Evolutionary conservation across 2,888 invertebrate species (phyloP), one percentile per base, ranked within the genome.

Genomic region (Diogma glabrata): DNA sequence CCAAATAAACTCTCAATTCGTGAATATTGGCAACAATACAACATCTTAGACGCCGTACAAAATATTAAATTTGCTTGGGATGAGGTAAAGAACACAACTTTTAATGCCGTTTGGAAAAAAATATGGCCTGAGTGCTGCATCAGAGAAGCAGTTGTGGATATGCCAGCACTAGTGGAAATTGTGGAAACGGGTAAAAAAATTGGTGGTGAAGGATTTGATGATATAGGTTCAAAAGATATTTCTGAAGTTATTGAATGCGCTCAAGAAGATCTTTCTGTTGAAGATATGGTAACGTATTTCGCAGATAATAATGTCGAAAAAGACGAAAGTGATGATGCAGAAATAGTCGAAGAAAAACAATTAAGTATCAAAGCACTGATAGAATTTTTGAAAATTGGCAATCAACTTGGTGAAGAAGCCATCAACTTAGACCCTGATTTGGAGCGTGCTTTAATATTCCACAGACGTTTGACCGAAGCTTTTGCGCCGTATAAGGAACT

Each of bases 201-300:
- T 49, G 47, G 54, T 47, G 56, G 58, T 47, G 56, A 59, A 54
- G 57, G 57, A 38, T 59, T 58, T 54, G 54, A 57, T 47, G 54
- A 53, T 53, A 54, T 58, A 30, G 43, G 50, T 38, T 51, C 54
- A 47, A 52, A 53, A 48, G 57, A 57, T 49, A 49, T 57, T 17
- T 53, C 46, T 16, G 50, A 51, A 51, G 36, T 57, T 22, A 43
- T 55, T 47, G 56, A 58, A 47, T 53, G 49, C 30, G 24, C 30
- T 23, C 26, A 51, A 51, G 56, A 56, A 45, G 19, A 51, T 46
- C 36, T 49, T n/a, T 26, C 47, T 47, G 47, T 47, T 47, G 47
- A 47, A n/a, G n/a, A n/a, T n/a, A n/a, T n/a, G n/a, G n/a, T n/a
- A n/a, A n/a, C n/a, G n/a, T n/a, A n/a, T n/a, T 30, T 47, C 19